phyloP scores from a whole-genome alignment of 2,797 vertebrate genomes.

The Acanthurus lineatus region DNA sequence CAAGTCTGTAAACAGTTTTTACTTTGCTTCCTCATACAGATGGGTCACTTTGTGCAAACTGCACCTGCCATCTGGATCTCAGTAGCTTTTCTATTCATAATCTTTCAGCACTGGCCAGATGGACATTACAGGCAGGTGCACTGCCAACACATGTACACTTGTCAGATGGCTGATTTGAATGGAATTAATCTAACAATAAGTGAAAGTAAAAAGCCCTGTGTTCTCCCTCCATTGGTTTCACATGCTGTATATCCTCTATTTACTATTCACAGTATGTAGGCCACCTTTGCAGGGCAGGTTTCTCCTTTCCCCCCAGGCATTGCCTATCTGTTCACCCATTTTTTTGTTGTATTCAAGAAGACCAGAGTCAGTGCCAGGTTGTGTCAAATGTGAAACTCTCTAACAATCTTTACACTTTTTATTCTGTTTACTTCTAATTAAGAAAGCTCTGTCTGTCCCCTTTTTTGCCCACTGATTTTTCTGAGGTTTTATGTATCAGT shows the following conservation, averaged over 20 bases:
- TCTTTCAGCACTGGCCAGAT: slow-evolving; percentile 55
- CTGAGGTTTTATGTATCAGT: background rate
- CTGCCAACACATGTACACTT: slow-evolving; percentile 47
- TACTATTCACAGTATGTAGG: slow-evolving; percentile 61
- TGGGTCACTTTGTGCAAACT: slow-evolving; percentile 41
- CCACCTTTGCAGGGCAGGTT: slow-evolving; percentile 59
- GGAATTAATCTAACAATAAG: slow-evolving; percentile 58
- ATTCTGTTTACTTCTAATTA: slow-evolving; percentile 24
- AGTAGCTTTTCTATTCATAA: slow-evolving; percentile 58
- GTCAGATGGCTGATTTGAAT: slow-evolving; percentile 60
- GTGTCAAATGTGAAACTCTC: slow-evolving; percentile 30
- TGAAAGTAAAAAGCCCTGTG: slow-evolving; percentile 43
- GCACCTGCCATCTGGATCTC: slow-evolving; percentile 54
- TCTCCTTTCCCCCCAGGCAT: slow-evolving; percentile 31
- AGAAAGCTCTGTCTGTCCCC: background rate
- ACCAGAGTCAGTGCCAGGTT: slow-evolving; percentile 34
- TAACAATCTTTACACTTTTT: background rate
- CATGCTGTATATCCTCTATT: slow-evolving; percentile 52
- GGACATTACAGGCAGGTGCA: slow-evolving; percentile 64
- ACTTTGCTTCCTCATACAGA: slow-evolving; percentile 39
- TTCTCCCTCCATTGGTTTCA: slow-evolving; percentile 54
- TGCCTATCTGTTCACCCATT: slow-evolving; percentile 41
- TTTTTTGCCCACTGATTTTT: background rate
- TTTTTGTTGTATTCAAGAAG: slow-evolving; percentile 49
- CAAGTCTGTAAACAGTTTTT: slow-evolving; percentile 13